Base-by-base conservation (phyloP, 2,113 vertebrate genomes). In the Orcinus orca region DNA sequence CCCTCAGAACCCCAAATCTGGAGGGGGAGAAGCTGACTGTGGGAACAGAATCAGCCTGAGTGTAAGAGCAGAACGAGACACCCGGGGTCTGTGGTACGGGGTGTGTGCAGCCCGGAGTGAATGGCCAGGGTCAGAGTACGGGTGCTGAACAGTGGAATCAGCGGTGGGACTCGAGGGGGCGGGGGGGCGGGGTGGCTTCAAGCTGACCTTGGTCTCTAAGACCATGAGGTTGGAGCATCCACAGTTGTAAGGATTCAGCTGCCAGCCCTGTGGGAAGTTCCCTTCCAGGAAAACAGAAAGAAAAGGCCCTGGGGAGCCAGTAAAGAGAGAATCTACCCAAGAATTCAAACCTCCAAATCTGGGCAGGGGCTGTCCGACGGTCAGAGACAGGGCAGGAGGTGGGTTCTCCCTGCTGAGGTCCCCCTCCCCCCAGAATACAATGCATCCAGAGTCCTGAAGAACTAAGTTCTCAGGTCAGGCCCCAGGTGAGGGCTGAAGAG, bases 301-400 rank as follows among this genome's bases (percentile, higher is more conserved):
- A 87, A 74, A 82, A 70, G 29, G 33, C 15, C 60, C 65, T 21
- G 5, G 12, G 36, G 92, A 88, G n/a, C 25, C 12, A 23, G 21
- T 53, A 31, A 79, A 76, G 79, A 79, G 23, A 83, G 44, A 87
- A 11, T 12, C 50, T 60, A 65, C 33, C 31, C 33, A 44, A 70
- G 18, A 90, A 77, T 94, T 96, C 31, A 83, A 44, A 93, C 74
- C 41, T 36, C 38, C 71, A 65, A 5, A 73, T 77, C 68, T 83
- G 65, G 53, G 6, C 73, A 77, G 65, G 18, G 26, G 13, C 38
- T 81, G 55, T 38, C 53, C 25, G 3, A 55, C 63, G 25, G 3
- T 62, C 74, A 96, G 31, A 89, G 33, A 41, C 33, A 53, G 50
- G 21, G 41, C 23, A 3, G 55, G 17, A 70, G 41, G 58, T 11